Evolutionary conservation across 2,113 vertebrate genomes (phyloP), one percentile per base, ranked within the genome.

Genomic region (Rattus rattus): DNA sequence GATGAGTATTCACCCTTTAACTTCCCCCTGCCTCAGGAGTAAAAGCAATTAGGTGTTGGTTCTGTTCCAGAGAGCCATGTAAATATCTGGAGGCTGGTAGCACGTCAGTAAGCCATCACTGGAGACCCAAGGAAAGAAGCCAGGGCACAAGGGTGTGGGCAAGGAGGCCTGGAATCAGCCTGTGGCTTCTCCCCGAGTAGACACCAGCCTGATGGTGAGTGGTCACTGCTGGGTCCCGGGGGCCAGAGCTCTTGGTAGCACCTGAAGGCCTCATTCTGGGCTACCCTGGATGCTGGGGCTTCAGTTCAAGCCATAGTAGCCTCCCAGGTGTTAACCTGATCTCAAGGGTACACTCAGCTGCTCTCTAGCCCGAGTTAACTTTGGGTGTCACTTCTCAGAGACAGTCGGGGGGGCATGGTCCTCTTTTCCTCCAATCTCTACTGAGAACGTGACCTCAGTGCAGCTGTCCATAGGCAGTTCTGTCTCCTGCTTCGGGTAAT

Each of bases 401-500:
- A 56, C 80, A 0, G 88, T 22, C 0, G 12, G 54, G 39, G 96
- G 91, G 20, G 8, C 47, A 11, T 93, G 67, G 17, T 94, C 89
- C 59, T 94, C 93, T 93, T 98, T 97, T 49, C 97, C 97, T 79
- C 98, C 97, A 26, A 98, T 97, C 52, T 98, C 98, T 54, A 98
- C 97, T 0, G 98, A 98, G 94, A 98, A 96, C 97, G 96, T 98
- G 96, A 97, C 63, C 0, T 97, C 95, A 9, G 81, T 1, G 0
- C 93, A 67, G 93, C 96, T 96, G 92, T 80, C 95, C 91, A 86
- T 83, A 1, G 97, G 97, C 0, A 93, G 96, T 1, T 98, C 97
- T 0, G 98, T 98, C 95, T 98, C 98, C 93, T 98, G 98, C 90
- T 98, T 97, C 0, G 98, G 98, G 67, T 97, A 98, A 90, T 54